phyloP scores from a whole-genome alignment of 2,113 vertebrate species.

The Microcebus griseorufus region DNA sequence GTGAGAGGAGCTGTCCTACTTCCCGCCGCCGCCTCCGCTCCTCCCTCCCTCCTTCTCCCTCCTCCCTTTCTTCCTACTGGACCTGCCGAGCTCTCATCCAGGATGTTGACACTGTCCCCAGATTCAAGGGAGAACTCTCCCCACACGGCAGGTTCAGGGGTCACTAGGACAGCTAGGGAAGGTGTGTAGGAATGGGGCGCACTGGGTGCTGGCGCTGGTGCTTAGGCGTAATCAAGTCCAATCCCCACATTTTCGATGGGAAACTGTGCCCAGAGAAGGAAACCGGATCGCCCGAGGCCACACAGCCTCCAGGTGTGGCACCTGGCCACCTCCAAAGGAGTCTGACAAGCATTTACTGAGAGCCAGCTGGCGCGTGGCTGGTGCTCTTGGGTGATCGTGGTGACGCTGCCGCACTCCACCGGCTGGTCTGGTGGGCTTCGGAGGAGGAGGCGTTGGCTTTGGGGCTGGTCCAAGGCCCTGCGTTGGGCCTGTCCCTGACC shows the following conservation, averaged over 20 bases:
- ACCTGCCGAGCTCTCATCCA: too few relatives aligned
- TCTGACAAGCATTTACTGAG: background rate
- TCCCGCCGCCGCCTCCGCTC: background rate
- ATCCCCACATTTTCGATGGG: background rate
- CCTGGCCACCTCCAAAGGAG: background rate
- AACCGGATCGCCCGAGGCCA: background rate
- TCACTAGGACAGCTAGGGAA: background rate
- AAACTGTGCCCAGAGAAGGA: background rate
- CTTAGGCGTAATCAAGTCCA: rapidly evolving
- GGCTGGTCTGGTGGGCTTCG: rapidly evolving
- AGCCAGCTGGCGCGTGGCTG: background rate
- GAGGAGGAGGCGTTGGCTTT: rapidly evolving
- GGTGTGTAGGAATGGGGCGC: too few relatives aligned
- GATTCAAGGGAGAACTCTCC: background rate
- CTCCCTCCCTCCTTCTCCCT: too few relatives aligned
- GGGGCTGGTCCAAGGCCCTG: rapidly evolving
- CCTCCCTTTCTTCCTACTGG: background rate
- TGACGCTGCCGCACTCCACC: background rate
- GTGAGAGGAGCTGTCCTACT: rapidly evolving
- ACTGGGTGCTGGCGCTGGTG: too few relatives aligned
- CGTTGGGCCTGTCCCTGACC: background rate
- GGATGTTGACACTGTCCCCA: background rate
- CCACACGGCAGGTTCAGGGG: background rate
- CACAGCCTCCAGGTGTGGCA: background rate
- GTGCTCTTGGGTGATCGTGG: background rate